Base-by-base conservation (phyloP, 2,113 vertebrate species). In the Paraplagusia blochii region DNA sequence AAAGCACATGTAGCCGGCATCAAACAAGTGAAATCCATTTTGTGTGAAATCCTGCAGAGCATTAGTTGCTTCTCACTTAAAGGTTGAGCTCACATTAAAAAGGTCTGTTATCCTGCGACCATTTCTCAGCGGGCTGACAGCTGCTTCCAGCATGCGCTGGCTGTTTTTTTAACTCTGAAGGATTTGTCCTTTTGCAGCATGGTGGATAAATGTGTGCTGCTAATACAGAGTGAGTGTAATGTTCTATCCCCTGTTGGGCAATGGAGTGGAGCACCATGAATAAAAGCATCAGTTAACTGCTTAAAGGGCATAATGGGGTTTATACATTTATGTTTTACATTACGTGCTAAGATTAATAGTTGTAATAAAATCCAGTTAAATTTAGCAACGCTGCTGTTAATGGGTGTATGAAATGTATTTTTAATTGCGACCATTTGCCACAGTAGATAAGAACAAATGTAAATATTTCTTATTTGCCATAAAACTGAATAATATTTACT, bases 91-190 rank as follows among this genome's bases (percentile, higher is more conserved):
- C 53, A 57, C 46, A 52, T 56, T 64, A 73, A 77, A 29, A 74
- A 67, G 52, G 53, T 71, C 53, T 60, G 36, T 74, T 57, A 58
- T 54, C 73, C 51, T 63, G 35, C 57, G 63, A 76, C 19, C 62
- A 53, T 49, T 58, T 81, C 52, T 40, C 29, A 46, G 29, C 5
- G n/a, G 22, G 19, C 40, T 53, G 35, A 53, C 63, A 63, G 55
- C 52, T 80, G 69, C 19, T 66, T 13, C 22, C 12, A 35, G 34
- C 63, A 43, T 57, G 54, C 40, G 38, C 14, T 59, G 39, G 29
- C 16, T 43, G 60, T 29, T 48, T 15, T 75, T 58, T 69, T n/a
- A n/a, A 29, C 61, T 68, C 46, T 42, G 43, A 61, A 58, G 63
- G 54, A 50, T 81, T 84, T 58, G 71, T 66, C 53, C 53, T 69